A percentile compares a stretch with the other conserved stretches of the same genome.
Conservation (phyloP, 2,113 vertebrate species). For the Burhinus oedicnemus region DNA sequence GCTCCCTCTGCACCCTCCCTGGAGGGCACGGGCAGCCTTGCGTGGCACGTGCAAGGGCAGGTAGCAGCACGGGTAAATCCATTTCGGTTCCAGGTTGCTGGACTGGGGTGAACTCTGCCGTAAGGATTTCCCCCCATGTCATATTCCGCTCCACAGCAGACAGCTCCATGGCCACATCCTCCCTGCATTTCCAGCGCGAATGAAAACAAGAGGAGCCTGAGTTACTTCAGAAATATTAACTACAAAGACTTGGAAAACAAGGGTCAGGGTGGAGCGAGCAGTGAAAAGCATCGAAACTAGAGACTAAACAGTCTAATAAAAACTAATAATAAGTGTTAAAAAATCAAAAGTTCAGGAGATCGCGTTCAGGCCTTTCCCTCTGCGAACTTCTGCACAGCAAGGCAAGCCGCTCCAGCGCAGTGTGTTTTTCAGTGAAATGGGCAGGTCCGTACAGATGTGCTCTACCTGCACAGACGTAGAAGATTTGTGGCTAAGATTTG, state of each 20-base stretch:
- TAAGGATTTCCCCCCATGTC: neutral
- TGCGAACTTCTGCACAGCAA: neutral
- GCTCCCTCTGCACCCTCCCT: neutral
- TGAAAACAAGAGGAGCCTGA: neutral
- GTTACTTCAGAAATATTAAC: neutral
- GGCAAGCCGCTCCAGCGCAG: neutral
- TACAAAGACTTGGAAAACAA: neutral
- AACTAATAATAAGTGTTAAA: neutral
- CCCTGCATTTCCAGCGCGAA: rapidly evolving
- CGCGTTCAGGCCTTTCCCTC: neutral
- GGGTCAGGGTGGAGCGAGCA: neutral
- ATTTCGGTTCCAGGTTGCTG: neutral
- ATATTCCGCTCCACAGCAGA: neutral
- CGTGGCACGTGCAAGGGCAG: neutral
- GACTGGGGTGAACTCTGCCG: neutral
- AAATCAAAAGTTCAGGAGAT: neutral
- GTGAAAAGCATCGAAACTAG: neutral
- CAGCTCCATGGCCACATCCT: neutral
- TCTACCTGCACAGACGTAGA: neutral
- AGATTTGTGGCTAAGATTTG: neutral
- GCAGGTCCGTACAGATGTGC: neutral
- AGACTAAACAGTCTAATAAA: neutral
- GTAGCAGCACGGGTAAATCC: neutral
- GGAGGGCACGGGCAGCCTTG: neutral
- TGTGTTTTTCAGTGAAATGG: rapidly evolving